Conservation (phyloP, 2,797 vertebrate species). For the Malurus leucopterus region DNA sequence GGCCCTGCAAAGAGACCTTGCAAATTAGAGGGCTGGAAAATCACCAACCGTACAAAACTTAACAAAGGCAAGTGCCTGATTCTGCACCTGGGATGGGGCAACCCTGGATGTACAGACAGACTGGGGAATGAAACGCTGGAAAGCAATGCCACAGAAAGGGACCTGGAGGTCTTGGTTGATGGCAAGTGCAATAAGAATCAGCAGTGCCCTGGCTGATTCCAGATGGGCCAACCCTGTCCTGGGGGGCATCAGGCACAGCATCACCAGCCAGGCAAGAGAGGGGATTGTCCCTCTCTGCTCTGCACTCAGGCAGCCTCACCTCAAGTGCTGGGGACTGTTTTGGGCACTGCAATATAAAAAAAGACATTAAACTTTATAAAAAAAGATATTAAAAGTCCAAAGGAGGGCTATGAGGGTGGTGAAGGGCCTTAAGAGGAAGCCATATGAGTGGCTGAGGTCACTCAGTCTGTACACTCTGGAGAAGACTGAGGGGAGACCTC, state of each 20-base stretch:
- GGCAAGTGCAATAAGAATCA: background rate
- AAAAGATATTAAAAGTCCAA: too few species aligned
- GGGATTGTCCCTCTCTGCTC: background rate
- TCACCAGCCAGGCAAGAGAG: rapidly evolving
- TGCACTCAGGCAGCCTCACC: rapidly evolving
- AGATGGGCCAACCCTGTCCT: rapidly evolving
- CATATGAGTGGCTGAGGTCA: rapidly evolving
- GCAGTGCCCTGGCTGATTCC: too few species aligned
- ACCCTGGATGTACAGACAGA: background rate
- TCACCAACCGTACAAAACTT: background rate
- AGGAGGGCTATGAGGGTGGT: rapidly evolving
- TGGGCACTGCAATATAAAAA: rapidly evolving
- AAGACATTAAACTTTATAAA: too few species aligned
- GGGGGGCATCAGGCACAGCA: background rate
- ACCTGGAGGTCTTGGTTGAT: too few species aligned
- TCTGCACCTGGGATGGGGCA: background rate
- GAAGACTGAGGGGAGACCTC: background rate
- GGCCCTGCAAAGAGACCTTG: background rate
- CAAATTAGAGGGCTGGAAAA: background rate
- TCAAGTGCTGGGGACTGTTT: rapidly evolving
- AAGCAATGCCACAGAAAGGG: background rate
- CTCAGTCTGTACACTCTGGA: background rate
- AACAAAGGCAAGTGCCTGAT: background rate
- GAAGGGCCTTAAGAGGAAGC: background rate
- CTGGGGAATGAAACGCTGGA: background rate